Conservation (phyloP, 2,113 vertebrate genomes). For the Rhineura floridana region DNA sequence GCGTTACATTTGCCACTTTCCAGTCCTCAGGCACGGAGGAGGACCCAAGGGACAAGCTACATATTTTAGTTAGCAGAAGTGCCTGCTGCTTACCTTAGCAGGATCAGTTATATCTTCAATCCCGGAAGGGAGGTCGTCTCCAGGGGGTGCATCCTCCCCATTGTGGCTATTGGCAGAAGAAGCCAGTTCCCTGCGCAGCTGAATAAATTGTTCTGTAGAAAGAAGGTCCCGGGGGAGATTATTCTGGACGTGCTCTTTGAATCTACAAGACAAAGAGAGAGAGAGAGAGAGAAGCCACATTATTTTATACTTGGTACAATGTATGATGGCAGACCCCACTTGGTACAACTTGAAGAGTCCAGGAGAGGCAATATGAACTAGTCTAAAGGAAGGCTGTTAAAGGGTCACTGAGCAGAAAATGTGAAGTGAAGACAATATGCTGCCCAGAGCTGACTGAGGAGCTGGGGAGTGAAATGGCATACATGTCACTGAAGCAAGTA, state of each 20-base stretch:
- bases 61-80: too few species aligned
- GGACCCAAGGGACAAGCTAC: too few species aligned
- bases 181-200: constrained; percentile 89
- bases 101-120: constrained; percentile 93
- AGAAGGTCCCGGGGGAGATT: constrained; percentile 93
- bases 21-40: too few species aligned
- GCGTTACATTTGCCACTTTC: too few species aligned
- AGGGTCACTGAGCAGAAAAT: background rate
- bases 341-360: background rate
- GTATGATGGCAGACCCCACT: background rate
- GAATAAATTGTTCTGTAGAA: constrained; percentile 92
- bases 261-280: constrained; percentile 72
- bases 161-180: constrained; percentile 82
- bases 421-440: background rate
- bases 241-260: constrained; percentile 95
- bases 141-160: constrained; percentile 77
- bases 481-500: background rate
- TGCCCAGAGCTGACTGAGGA: background rate
- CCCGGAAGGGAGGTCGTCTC: constrained; percentile 89
- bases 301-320: background rate
- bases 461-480: background rate
- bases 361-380: background rate
- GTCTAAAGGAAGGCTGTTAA: background rate
- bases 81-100: constrained; percentile 82
- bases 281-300: background rate